Conservation (phyloP, 1,140 invertebrate species). For the Lucilia sericata region DNA sequence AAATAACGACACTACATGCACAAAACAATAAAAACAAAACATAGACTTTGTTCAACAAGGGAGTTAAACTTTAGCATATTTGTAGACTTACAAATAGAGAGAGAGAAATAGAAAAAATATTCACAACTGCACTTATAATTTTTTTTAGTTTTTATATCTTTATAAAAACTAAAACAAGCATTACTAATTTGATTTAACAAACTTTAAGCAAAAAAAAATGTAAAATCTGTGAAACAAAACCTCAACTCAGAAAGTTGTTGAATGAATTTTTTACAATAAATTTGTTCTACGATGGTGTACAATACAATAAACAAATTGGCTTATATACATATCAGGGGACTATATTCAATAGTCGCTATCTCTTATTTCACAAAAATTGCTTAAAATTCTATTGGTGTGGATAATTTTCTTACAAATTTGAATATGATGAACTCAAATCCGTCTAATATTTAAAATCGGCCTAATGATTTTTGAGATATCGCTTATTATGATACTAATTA, state of each 20-base stretch:
- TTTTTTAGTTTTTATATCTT: background rate
- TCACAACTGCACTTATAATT: background rate
- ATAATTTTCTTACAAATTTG: too few relatives aligned
- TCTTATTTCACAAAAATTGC: too few relatives aligned
- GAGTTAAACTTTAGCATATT: constrained; percentile 13
- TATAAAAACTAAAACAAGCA: constrained; percentile 2
- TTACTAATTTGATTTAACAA: constrained; percentile 1
- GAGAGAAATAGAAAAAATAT: background rate
- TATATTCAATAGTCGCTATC: too few relatives aligned
- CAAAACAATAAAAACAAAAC: background rate
- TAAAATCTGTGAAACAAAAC: background rate
- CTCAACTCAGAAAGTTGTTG: background rate
- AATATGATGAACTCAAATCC: too few relatives aligned
- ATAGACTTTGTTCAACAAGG: background rate
- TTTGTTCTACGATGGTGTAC: background rate
- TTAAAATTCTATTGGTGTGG: too few relatives aligned
- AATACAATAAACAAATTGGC: background rate
- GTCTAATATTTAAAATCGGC: too few relatives aligned
- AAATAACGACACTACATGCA: background rate
- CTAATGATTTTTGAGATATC: too few relatives aligned
- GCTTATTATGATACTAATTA: too few relatives aligned
- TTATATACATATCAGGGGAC: too few relatives aligned
- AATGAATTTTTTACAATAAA: background rate
- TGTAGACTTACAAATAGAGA: background rate
- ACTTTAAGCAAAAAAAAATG: background rate